Evolutionary conservation across 2,888 invertebrate species (phyloP), one percentile per base, ranked within the genome.

Genomic region (Himalopsyche tibetana): DNA sequence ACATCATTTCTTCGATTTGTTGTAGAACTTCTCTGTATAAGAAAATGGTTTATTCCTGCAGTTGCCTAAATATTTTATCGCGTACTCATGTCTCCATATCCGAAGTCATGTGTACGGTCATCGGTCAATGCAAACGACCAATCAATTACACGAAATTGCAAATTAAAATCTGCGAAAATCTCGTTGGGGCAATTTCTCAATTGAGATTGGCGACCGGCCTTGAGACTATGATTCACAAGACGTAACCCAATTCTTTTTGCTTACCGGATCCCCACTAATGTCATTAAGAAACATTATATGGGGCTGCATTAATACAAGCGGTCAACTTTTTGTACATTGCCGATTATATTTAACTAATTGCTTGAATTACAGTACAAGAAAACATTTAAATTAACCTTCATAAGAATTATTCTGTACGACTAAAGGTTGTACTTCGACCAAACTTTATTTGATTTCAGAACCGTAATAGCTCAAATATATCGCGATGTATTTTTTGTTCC

Each of bases 81-180:
- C 74, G 74, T 28, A 15, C 4, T 36, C 74, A 36, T 74, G 5
- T 74, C 15, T 11, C 36, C 19, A 28, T 36, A 74, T 2, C 69
- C 17, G 12, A n/a, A 69, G 74, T 15, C 15, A 38, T 38, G 74
- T 74, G 38, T 74, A 36, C 36, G 36, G 74, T 36, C 74, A 74
- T 74, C 38, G 74, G 74, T 74, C 74, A 74, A 74, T 74, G 74
- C 38, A 74, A 74, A 74, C 74, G 74, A 38, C 36, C 74, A 74
- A 74, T 74, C 74, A 74, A 74, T 74, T 74, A 74, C 74, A 36
- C 74, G 74, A 74, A 74, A 74, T 74, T 74, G 74, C 74, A 74
- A 74, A 74, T 74, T 74, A 74, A 74, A 74, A 74, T 74, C 74
- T 15, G 74, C 74, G 74, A 36, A 74, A 74, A 74, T 74, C 74